Base-by-base conservation (phyloP, 2,888 invertebrate species). In the Timema cristinae region DNA sequence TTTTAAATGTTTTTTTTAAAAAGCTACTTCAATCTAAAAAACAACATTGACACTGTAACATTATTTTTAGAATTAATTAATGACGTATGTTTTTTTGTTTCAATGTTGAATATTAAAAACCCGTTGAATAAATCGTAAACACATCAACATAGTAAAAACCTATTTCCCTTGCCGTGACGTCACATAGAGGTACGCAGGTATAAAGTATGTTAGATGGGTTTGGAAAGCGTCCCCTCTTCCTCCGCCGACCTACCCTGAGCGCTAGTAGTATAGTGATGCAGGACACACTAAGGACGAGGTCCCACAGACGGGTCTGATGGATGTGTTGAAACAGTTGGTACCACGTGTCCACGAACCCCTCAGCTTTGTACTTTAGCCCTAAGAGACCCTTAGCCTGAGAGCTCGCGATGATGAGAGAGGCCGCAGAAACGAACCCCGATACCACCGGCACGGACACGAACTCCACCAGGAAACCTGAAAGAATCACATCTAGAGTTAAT, bases 371-470 rank as follows among this genome's bases (percentile, higher is more conserved):
- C 72, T 81, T 83, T 4, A 90, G 79, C 0, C 90, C 91, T 1
- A 91, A 80, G 11, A 91, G 81, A 32, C 87, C 88, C 77, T 90
- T 91, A n/a, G 91, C 83, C 81, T 92, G 92, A 0, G 91, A 88
- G 7, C 89, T 88, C 0, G 90, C 90, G 76, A 92, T 91, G 13
- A 91, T 91, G 6, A 91, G 78, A 8, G 92, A 90, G 0, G 91
- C 90, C 0, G 91, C 91, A 0, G 91, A 91, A 5, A 91, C 91
- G 80, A 92, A 91, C 0, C 90, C 91, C 1, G 89, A 88, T 2
- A 91, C 90, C 0, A 92, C 92, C 0, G 92, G 90, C 1, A 88
- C 82, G 0, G 91, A 91, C 7, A 92, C 90, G 77, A 91, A 91
- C 74, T 91, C 89, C 15, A 91, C 88, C 10, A 92, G 82, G 79